phyloP scores from a whole-genome alignment of 1,140 invertebrate genomes.

The Cherax quadricarinatus region DNA sequence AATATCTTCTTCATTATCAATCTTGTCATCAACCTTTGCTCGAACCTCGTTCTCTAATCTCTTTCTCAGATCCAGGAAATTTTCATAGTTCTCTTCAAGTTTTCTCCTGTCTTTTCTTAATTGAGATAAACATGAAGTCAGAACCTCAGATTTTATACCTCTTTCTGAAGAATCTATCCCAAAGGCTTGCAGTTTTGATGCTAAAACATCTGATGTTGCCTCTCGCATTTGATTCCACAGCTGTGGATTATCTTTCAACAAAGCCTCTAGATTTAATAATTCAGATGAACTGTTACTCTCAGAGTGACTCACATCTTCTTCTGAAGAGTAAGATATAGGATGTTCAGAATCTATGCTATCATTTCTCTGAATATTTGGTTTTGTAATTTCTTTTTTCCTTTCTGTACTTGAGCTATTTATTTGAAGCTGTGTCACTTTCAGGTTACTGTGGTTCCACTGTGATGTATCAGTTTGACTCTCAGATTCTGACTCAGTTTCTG shows the following conservation, averaged over 20 bases:
- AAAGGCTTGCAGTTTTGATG: slow-evolving; percentile 13
- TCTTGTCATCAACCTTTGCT: slow-evolving; percentile 57
- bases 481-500: slow-evolving; percentile 39
- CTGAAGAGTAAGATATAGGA: background rate
- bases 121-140: slow-evolving; percentile 50
- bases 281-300: slow-evolving; percentile 36
- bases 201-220: slow-evolving; percentile 56
- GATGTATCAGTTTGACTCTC: slow-evolving; percentile 55
- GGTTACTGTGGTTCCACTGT: slow-evolving; percentile 40
- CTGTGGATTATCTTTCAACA: slow-evolving; percentile 54
- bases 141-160: slow-evolving; percentile 43
- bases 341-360: slow-evolving; percentile 21
- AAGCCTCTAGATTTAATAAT: slow-evolving; percentile 25
- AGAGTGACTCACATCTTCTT: slow-evolving; percentile 10
- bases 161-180: slow-evolving; percentile 22
- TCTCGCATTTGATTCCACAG: slow-evolving; percentile 58
- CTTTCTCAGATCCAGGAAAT: slow-evolving; percentile 45
- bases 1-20: slow-evolving; percentile 44
- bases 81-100: slow-evolving; percentile 41
- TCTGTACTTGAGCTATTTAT: slow-evolving; percentile 22
- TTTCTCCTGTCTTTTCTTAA: slow-evolving; percentile 46
- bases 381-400: background rate
- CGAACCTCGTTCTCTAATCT: slow-evolving; percentile 49
- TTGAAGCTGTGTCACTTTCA: slow-evolving; percentile 37
- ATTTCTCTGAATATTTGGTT: background rate